A percentile compares a stretch with the other conserved stretches of the same genome.
These are phyloP conservation scores for Mermis nigrescens DNA, from an alignment of 2,888 invertebrate genomes.

Conservation along the genomic window DNA sequence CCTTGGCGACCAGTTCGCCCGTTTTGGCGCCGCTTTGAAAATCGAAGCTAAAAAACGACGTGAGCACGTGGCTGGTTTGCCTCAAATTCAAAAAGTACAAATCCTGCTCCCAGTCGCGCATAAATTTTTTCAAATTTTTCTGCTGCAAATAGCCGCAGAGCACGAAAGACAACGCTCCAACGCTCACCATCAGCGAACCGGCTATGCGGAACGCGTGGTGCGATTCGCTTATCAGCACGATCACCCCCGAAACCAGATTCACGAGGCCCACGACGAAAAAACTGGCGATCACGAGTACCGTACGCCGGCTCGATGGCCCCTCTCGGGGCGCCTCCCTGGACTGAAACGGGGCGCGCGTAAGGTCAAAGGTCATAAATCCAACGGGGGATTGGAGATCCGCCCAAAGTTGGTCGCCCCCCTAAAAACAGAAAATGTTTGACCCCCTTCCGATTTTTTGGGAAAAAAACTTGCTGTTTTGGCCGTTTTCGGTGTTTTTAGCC, in stretches of 20 bases:
- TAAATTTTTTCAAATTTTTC: slow-evolving; percentile 8
- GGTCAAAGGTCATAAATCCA: too few relatives aligned
- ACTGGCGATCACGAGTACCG: slow-evolving; percentile 10
- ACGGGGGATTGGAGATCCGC: too few relatives aligned
- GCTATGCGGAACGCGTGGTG: neutral
- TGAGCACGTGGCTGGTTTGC: neutral
- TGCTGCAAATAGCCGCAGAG: slow-evolving; percentile 8
- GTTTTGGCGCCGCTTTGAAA: neutral
- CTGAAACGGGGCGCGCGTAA: too few relatives aligned
- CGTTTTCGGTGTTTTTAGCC: too few relatives aligned
- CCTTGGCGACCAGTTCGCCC: neutral
- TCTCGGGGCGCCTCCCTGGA: neutral
- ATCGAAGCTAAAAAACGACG: neutral
- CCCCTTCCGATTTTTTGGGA: too few relatives aligned
- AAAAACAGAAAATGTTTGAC: too few relatives aligned
- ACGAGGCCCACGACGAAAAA: slow-evolving; percentile 9
- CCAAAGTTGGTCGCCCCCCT: too few relatives aligned
- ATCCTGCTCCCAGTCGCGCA: neutral
- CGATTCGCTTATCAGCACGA: slow-evolving; percentile 7
- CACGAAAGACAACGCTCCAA: neutral
- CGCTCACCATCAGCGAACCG: neutral
- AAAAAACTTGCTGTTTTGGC: too few relatives aligned
- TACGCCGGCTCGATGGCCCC: slow-evolving; percentile 3
- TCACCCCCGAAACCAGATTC: slow-evolving; percentile 4
- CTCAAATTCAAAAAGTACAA: neutral